A percentile compares a stretch with the other conserved stretches of the same genome.
These are phyloP conservation scores for Onychomys arenicola DNA, from an alignment of 2,797 vertebrate genomes.

Conservation along the genomic window DNA sequence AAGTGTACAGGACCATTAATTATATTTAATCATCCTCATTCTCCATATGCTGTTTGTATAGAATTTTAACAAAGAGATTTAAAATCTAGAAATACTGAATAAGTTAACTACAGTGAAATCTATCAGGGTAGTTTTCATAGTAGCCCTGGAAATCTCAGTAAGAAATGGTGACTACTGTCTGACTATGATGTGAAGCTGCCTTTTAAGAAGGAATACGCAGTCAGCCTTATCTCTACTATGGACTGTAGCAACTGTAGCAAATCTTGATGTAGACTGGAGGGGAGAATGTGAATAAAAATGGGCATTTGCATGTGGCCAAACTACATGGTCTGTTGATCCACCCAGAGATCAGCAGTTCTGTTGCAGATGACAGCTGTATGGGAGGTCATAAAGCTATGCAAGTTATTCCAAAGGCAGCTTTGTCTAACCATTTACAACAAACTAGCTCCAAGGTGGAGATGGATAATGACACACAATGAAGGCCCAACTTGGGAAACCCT, in stretches of 20 bases:
- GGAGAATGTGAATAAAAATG: not conserved
- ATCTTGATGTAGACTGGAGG: not conserved
- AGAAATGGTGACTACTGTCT: not conserved
- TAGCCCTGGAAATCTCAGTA: not conserved
- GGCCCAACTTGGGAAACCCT: not conserved
- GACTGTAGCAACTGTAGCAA: not conserved
- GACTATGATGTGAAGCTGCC: not conserved
- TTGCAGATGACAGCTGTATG: not conserved
- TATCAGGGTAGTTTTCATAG: not conserved
- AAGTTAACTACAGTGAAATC: not conserved
- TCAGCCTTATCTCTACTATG: not conserved
- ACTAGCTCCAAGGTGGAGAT: not conserved
- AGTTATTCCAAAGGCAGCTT: not conserved
- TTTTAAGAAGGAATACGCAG: not conserved
- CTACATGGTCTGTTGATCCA: not conserved
- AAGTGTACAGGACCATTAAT: not conserved
- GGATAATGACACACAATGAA: not conserved
- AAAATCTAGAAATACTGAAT: not conserved
- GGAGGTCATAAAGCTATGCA: not conserved
- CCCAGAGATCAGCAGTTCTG: not conserved
- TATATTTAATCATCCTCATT: not conserved
- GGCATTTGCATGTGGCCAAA: not conserved
- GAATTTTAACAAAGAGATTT: constrained; percentile 10
- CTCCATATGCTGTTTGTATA: not conserved
- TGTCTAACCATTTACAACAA: not conserved